phyloP scores from a whole-genome alignment of 2,797 vertebrate species.

The Sebastolobus alascanus region DNA sequence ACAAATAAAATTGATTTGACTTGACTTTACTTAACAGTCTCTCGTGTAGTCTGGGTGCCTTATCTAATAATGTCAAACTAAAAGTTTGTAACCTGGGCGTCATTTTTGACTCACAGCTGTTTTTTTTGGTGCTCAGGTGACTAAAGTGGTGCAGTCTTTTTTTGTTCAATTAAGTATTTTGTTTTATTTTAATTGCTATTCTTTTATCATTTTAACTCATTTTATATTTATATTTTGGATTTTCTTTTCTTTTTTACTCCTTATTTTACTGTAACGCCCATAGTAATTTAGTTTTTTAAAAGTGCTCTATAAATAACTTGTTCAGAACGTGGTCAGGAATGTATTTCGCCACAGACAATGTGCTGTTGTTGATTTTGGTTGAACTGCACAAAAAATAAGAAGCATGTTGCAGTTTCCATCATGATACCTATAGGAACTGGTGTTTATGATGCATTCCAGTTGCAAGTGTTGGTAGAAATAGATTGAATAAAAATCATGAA shows the following conservation, averaged over 20 bases:
- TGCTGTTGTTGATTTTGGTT: conserved; percentile 1
- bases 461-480: not conserved
- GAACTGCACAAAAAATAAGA: not conserved
- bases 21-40: not conserved
- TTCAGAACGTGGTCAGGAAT: no score
- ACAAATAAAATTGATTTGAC: no score
- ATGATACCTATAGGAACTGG: not conserved
- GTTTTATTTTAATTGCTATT: not conserved
- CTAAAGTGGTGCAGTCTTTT: no score
- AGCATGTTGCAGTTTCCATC: not conserved
- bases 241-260: not conserved
- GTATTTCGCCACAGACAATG: not conserved
- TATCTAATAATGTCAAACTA: conserved; percentile 24
- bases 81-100: not conserved
- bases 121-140: not conserved
- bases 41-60: not conserved
- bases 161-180: not conserved
- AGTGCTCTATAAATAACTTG: not conserved
- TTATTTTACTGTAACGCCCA: not conserved
- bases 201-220: not conserved
- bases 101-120: not conserved
- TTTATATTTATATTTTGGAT: not conserved
- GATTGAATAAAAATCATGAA: not conserved
- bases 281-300: not conserved
- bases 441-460: not conserved